Percentiles rank a stretch among this genome's conserved stretches.
Evolutionary conservation across 30 jellyfish, hydroid and myxozoan species (phyloP).

Genomic region (Catostylus mosaicus): DNA sequence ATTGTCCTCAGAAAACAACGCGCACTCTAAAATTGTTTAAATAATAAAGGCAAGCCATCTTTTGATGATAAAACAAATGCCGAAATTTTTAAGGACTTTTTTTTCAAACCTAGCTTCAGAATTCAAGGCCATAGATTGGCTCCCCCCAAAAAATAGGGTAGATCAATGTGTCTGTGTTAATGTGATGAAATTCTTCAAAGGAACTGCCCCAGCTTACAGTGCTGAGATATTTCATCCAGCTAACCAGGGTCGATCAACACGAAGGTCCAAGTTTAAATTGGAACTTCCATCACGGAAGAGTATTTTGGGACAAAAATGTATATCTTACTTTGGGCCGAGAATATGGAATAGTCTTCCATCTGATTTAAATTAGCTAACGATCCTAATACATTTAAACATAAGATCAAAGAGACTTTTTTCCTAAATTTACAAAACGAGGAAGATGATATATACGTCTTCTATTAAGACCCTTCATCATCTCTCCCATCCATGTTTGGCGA

Average conservation of each 20-base stretch:
- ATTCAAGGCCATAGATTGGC: constrained; percentile 2
- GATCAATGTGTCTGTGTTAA: constrained; percentile 7
- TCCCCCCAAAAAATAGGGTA: constrained; percentile 8
- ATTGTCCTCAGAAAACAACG: background rate
- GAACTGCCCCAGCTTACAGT: background rate
- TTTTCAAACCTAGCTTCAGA: constrained; percentile 22
- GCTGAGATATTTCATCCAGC: too few relatives aligned
- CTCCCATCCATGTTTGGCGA: too few relatives aligned
- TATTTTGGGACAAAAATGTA: too few relatives aligned
- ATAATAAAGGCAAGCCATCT: background rate
- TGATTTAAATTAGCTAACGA: too few relatives aligned
- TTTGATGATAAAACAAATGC: background rate
- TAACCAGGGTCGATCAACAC: background rate
- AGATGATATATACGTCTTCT: too few relatives aligned
- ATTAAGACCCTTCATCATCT: too few relatives aligned
- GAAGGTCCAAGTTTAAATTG: background rate
- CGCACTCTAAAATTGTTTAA: background rate
- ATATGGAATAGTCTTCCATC: background rate
- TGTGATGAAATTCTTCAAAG: constrained; percentile 7
- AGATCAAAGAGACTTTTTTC: too few relatives aligned
- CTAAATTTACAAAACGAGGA: background rate
- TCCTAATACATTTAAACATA: too few relatives aligned
- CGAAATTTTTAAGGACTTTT: constrained; percentile 2
- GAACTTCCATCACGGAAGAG: background rate
- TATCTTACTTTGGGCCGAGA: background rate